Conservation (phyloP, 1,140 invertebrate species). For the Heliconius himera region DNA sequence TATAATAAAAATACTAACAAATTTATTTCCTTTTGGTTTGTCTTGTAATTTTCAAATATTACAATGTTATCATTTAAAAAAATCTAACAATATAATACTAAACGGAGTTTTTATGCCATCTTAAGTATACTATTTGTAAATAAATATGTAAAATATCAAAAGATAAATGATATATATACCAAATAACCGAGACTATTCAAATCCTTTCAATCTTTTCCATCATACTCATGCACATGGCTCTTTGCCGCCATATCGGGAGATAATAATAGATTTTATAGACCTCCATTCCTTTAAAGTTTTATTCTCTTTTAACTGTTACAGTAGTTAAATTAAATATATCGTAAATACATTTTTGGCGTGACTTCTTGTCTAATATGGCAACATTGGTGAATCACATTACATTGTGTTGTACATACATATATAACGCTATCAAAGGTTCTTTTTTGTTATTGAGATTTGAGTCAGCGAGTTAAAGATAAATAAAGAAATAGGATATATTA, state of each 20-base stretch:
- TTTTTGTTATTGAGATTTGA: background rate
- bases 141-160: no score
- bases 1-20: no score
- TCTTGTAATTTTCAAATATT: no score
- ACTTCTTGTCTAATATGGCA: constrained; percentile 32
- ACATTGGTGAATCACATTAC: constrained; percentile 24
- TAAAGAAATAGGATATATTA: background rate
- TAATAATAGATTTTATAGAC: constrained; percentile 44
- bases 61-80: no score
- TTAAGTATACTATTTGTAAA: no score
- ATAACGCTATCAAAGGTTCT: background rate
- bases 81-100: no score
- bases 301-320: constrained; percentile 41
- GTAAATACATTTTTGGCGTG: constrained; percentile 32
- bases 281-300: constrained; percentile 34
- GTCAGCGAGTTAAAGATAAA: background rate
- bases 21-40: no score
- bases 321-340: constrained; percentile 33
- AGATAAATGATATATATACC: no score
- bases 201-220: background rate
- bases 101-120: no score
- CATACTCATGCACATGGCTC: constrained; percentile 28
- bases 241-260: constrained; percentile 29
- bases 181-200: background rate
- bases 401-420: background rate